Base-by-base conservation (phyloP, 2,888 invertebrate genomes). In the Meandrusa payeni region DNA sequence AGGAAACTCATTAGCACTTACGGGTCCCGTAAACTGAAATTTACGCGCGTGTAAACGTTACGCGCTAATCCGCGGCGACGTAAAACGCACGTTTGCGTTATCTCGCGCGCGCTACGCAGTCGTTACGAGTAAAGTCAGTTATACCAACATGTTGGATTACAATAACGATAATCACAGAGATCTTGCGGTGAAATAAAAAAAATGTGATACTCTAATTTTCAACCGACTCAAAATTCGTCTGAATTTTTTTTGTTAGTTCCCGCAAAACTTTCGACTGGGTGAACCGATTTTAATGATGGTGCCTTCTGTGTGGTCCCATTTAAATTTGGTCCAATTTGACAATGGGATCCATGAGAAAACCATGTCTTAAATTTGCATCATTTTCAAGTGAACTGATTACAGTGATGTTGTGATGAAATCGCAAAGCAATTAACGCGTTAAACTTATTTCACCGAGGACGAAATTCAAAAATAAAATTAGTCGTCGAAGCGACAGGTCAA, bases 401-500 rank as follows among this genome's bases (percentile, higher is more conserved):
- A n/a, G n/a, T n/a, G n/a, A n/a, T n/a, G n/a, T n/a, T n/a, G n/a
- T n/a, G n/a, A n/a, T n/a, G n/a, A 43, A 38, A 39, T 19, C 13
- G 42, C 31, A 39, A 44, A 48, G 11, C 50, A 57, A 57, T 52
- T 54, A 56, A 55, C 40, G 43, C 32, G 42, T 52, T 50, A 54
- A 47, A 41, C 48, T 34, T 38, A 48, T 54, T 50, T 43, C 43
- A 50, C 47, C 47, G 38, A 5, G 39, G 20, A 34, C 31, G 48
- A 46, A 52, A 55, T 52, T 55, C 50, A 55, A 49, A 57, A 52
- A 51, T 50, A 46, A 45, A 54, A 54, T 44, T 28, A 64, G 60
- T 64, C 56, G 59, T 59, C 61, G 54, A 47, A 53, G 53, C 53
- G 55, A 54, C 51, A 55, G 59, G 61, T 69, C 74, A 76, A 76